phyloP scores from a whole-genome alignment of 2,797 vertebrate genomes.

The Sebastes hubbsi region DNA sequence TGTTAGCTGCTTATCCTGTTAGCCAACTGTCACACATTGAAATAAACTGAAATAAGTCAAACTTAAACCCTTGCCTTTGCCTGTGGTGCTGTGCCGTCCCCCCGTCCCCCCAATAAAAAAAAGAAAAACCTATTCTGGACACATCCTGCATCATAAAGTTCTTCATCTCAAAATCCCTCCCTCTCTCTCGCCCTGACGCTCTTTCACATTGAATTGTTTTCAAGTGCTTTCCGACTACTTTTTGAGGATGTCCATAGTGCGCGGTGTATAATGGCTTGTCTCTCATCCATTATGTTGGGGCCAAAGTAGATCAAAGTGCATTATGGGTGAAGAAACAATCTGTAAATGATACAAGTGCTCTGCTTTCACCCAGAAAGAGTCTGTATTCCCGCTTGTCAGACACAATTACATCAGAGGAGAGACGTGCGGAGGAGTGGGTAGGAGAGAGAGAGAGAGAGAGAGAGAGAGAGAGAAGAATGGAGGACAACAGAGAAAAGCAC shows the following conservation, averaged over 20 bases:
- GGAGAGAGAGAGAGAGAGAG: neutral
- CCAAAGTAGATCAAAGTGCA: conserved; percentile 44
- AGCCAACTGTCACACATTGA: neutral
- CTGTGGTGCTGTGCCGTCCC: no score
- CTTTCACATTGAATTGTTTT: no score
- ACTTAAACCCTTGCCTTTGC: neutral
- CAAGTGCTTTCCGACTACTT: no score
- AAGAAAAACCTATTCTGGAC: no score
- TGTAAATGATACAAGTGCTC: conserved; percentile 47
- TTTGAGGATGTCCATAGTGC: neutral
- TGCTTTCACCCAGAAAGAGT: conserved; percentile 37
- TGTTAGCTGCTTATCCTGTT: neutral
- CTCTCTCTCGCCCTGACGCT: no score
- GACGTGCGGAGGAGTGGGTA: neutral
- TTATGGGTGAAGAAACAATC: conserved; percentile 40
- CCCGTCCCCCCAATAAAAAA: no score
- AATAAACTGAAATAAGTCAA: neutral
- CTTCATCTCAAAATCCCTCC: neutral
- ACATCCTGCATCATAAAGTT: no score
- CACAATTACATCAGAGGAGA: conserved; percentile 26
- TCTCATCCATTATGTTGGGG: conserved; percentile 25
- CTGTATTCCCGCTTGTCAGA: conserved; percentile 17
- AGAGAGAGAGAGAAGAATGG: neutral
- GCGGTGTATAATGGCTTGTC: conserved; percentile 12
- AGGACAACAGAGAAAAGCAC: neutral